Evolutionary conservation across 2,888 invertebrate genomes (phyloP).

Genomic region (Mantis religiosa): DNA sequence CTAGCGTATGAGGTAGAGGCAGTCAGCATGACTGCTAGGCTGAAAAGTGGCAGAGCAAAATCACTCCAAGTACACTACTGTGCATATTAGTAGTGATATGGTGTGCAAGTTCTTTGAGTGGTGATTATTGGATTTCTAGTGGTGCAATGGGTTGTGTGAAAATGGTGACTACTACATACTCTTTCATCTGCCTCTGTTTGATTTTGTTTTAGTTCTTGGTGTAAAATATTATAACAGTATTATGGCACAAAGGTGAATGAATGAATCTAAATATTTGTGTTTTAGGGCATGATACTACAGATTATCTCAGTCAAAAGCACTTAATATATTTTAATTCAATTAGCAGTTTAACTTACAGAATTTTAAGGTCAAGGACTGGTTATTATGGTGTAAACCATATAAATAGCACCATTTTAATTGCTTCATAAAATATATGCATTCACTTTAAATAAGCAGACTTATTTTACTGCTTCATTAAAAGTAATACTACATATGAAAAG

Average conservation of each 20-base stretch:
- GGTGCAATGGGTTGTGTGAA: background rate
- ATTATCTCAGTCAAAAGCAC: background rate
- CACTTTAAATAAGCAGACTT: background rate
- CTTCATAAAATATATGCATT: background rate
- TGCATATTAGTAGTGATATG: background rate
- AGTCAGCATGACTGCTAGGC: background rate
- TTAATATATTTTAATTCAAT: background rate
- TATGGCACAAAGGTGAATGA: background rate
- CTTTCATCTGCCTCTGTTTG: background rate
- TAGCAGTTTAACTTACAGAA: background rate
- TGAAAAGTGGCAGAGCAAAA: background rate
- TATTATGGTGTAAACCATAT: background rate
- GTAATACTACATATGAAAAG: no score
- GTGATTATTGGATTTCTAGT: background rate
- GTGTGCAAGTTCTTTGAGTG: background rate
- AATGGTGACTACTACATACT: background rate
- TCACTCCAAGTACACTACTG: background rate
- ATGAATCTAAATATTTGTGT: background rate
- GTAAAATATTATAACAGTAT: background rate
- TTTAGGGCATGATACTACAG: background rate
- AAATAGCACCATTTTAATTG: background rate
- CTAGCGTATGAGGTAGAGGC: constrained; percentile 12
- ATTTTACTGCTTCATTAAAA: no score
- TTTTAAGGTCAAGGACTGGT: background rate
- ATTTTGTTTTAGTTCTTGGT: background rate